Evolutionary conservation across 2,888 invertebrate species (phyloP), one percentile per base, ranked within the genome.

Genomic region (Eilema depressum): DNA sequence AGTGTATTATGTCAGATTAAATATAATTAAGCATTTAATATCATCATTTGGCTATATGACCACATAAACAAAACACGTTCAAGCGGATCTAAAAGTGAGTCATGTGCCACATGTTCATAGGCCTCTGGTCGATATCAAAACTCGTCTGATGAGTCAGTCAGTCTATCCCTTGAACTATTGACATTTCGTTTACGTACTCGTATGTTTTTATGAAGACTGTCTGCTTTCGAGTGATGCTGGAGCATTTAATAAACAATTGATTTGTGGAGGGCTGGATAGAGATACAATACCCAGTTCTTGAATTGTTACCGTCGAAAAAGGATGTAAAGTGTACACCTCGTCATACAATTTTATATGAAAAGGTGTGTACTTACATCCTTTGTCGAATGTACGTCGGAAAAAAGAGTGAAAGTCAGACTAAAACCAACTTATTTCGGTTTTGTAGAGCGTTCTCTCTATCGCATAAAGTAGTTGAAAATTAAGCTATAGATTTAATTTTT

Each of bases 71-170:
- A 78, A 85, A 86, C 84, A 77, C 82, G 86, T 80, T 73, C 83
- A 91, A 82, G 80, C 91, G 92, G 90, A 91, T 91, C 86, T 86
- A 73, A 53, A 47, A 53, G 78, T 91, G 91, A 90, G 67, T 92
- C 90, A 92, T 71, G 20, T 20, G 57, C 71, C 75, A 73, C 74
- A 76, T 73, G 75, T 59, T 66, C 30, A 73, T 81, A 81, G 80
- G 83, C 83, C 76, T 80, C 75, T 72, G 79, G 79, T 77, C 78
- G 71, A 80, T 79, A 83, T 83, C 76, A 79, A 84, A 80, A 83
- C 81, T 69, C 64, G 70, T 75, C 73, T 66, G 74, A 81, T 90
- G 89, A 89, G 66, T 90, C 90, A 89, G 69, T 37, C 25, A 30
- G 79, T 83, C 74, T 79, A 71, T 81, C 83, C 84, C 87, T 85